phyloP scores from a whole-genome alignment of 2,888 invertebrate genomes.

The Pandemis heparana region DNA sequence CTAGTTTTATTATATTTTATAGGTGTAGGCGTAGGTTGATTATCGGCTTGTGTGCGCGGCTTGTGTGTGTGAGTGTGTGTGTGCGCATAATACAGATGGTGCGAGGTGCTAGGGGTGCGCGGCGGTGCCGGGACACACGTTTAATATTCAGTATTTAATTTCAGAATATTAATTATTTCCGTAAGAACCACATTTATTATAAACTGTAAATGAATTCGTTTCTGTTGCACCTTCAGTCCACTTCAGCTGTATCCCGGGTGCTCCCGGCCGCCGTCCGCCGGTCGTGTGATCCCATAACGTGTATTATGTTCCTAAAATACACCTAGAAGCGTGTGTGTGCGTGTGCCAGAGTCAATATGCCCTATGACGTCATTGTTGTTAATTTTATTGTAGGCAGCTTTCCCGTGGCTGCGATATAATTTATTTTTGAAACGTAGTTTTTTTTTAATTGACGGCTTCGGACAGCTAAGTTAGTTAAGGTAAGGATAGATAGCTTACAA shows the following conservation, averaged over 20 bases:
- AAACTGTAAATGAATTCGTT: no score
- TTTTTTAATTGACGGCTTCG: constrained; percentile 50
- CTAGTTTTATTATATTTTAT: constrained; percentile 46
- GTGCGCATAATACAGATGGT: constrained; percentile 18
- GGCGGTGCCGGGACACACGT: not conserved
- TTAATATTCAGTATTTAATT: not conserved
- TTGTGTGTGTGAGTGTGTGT: constrained; percentile 43
- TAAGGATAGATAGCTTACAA: constrained; percentile 57
- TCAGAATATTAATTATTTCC: not conserved
- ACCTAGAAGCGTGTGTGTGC: constrained; percentile 40
- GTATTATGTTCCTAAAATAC: constrained; percentile 36
- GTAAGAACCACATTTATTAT: not conserved
- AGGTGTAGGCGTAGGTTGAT: constrained; percentile 44
- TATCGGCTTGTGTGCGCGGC: constrained; percentile 47
- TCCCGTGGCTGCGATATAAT: constrained; percentile 60
- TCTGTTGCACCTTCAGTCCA: no score
- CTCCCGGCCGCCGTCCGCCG: no score
- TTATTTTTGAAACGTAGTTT: constrained; percentile 43
- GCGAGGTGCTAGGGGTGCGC: constrained; percentile 10
- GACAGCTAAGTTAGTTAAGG: constrained; percentile 45
- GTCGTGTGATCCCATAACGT: not conserved
- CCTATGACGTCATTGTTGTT: constrained; percentile 53
- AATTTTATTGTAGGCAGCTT: constrained; percentile 74
- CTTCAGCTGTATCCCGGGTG: no score
- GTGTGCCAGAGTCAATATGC: constrained; percentile 39